Evolutionary conservation across 2,797 vertebrate species (phyloP).

Genomic region (Fratercula arctica): DNA sequence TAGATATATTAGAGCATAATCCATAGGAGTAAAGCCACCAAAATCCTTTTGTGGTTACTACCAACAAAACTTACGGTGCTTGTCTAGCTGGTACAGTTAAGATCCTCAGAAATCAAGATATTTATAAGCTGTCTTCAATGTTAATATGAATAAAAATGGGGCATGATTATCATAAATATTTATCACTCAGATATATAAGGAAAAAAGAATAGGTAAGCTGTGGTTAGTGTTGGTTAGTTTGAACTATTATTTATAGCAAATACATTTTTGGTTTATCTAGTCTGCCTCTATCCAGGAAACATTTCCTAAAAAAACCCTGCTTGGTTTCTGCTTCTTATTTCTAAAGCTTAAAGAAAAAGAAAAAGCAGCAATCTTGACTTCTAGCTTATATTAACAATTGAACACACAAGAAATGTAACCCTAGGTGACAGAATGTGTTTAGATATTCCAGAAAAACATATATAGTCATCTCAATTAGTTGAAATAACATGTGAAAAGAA

Average conservation of each 20-base stretch:
- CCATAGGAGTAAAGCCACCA: neutral
- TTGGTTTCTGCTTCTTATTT: neutral
- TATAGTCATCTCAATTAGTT: neutral
- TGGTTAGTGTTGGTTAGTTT: neutral
- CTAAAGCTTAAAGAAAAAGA: neutral
- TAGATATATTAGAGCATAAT: neutral
- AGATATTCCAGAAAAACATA: neutral
- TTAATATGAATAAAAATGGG: neutral
- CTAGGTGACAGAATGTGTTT: neutral
- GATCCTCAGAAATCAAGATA: neutral
- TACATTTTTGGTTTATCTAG: neutral
- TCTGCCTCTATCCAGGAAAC: neutral
- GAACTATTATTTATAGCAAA: neutral
- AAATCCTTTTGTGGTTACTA: neutral
- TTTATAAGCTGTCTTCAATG: neutral
- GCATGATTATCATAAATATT: neutral
- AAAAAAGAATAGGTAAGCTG: neutral
- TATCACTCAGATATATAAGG: neutral
- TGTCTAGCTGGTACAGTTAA: neutral
- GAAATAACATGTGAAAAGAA: neutral
- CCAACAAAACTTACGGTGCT: neutral
- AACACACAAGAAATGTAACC: neutral
- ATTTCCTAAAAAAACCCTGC: neutral
- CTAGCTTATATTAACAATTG: neutral
- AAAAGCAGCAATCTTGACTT: neutral